Base-by-base conservation (phyloP, 2,113 vertebrate species). In the Cepphus grylle region DNA sequence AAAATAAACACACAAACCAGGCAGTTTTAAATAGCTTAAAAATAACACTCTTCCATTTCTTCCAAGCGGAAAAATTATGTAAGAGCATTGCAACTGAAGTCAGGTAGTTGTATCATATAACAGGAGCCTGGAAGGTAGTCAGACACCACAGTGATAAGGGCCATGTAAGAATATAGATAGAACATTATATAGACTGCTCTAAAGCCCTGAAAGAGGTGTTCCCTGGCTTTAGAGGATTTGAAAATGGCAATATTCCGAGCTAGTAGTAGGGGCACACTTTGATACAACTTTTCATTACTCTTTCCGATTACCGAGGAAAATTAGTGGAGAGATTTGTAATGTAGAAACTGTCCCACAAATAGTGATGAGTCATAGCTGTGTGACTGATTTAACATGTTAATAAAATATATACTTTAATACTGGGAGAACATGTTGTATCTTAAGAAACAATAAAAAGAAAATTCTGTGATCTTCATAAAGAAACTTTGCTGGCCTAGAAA, bases 1-100 rank as follows among this genome's bases (percentile, higher is more conserved):
- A 96, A 96, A 96, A 96, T 90, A 95, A 95, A 79, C 30, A 71
- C 65, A 66, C 10, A 90, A 92, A 49, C 15, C 50, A 94, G 61
- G 30, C 32, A 53, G 19, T 63, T 95, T 94, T 40, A 91, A 89
- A 59, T 79, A 93, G 70, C 40, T 34, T 47, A 2, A 81, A 94
- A 94, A 86, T 62, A 93, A 22, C 47, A 74, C 58, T 76, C 67
- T 81, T 84, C 14, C 3, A 2, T 74, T 95, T 84, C 45, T 78
- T 81, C 26, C 56, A 79, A 94, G 80, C 11, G 85, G 53, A 72
- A 67, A 93, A 89, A 78, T 85, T 93, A 52, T 81, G 56, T 93
- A 94, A 94, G 56, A 81, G 16, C 47, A 59, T 52, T 93, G n/a
- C 56, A 93, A 71, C 25, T 20, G 40, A 76, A 84, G 43, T 27